phyloP scores from a whole-genome alignment of 2,113 vertebrate genomes.

The Psittacula cyanocephala region DNA sequence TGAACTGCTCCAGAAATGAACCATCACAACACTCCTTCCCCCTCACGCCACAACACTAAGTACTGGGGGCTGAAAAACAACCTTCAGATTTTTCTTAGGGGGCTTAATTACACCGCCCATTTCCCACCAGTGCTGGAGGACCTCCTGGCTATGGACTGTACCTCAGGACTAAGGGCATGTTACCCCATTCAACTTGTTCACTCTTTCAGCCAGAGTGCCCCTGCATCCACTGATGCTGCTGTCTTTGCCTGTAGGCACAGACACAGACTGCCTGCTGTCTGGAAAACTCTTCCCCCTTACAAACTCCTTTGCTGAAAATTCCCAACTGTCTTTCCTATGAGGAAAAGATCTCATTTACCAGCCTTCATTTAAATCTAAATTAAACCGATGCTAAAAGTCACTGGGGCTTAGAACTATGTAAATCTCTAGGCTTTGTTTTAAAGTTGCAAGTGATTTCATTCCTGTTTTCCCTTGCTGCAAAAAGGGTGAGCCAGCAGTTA shows the following conservation, averaged over 20 bases:
- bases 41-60: not conserved
- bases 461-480: not conserved
- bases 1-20: not conserved
- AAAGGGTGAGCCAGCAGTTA: not conserved
- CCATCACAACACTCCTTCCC: not conserved
- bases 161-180: not conserved
- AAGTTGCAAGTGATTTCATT: not conserved
- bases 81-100: not conserved
- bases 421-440: slow-evolving; percentile 13
- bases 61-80: not conserved
- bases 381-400: slow-evolving; percentile 37
- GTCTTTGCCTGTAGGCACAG: slow-evolving; percentile 41
- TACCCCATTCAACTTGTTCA: not conserved
- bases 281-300: not conserved
- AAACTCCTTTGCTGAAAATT: slow-evolving; percentile 28
- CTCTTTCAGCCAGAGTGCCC: not conserved
- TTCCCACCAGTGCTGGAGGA: not conserved
- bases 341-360: slow-evolving; percentile 47
- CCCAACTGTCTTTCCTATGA: not conserved
- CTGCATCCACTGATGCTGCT: not conserved
- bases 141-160: not conserved
- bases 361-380: slow-evolving; percentile 56
- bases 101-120: not conserved
- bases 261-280: slow-evolving; percentile 46
- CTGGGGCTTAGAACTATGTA: slow-evolving; percentile 5